These are phyloP conservation scores for Ophion ellenae DNA, from an alignment of 2,888 invertebrate genomes.

Conservation along the genomic window DNA sequence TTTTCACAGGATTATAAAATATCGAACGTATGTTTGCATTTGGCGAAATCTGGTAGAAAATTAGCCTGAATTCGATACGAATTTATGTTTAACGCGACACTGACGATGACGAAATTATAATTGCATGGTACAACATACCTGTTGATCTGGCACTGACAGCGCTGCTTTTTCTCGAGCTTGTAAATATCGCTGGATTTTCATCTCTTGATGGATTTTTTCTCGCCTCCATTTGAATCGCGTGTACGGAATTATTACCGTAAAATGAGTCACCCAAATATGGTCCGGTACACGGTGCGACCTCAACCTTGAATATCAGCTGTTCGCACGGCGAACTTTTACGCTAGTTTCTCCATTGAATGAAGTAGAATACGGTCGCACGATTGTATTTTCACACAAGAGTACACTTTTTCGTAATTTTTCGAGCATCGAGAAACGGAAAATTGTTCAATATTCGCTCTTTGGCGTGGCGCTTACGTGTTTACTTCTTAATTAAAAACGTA, in stretches of 20 bases:
- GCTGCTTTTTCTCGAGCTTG: conserved; percentile 50
- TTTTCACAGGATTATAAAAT: background rate
- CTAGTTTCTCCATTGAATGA: background rate
- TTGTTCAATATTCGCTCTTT: background rate
- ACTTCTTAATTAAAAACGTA: conserved; percentile 9
- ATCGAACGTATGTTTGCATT: background rate
- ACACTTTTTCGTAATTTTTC: conserved; percentile 5
- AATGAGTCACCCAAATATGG: background rate
- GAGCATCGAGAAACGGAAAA: background rate
- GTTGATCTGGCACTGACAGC: conserved; percentile 56
- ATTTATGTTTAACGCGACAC: background rate
- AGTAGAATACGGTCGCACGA: background rate
- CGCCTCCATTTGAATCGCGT: conserved; percentile 33
- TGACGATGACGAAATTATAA: background rate
- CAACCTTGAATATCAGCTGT: conserved; percentile 10
- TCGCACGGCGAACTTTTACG: background rate
- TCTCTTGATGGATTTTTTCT: conserved; percentile 37
- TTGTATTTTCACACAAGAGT: background rate
- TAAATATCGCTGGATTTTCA: conserved; percentile 59
- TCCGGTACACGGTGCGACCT: background rate
- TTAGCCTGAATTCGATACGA: background rate
- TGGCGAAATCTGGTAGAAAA: background rate
- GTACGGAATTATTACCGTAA: background rate
- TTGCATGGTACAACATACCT: conserved; percentile 38
- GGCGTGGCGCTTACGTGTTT: background rate